Percentiles rank a stretch among this genome's conserved stretches.
These are phyloP conservation scores for Ciona savignyi DNA, from an alignment of 23 tunicate genomes.

Conservation along the genomic window DNA sequence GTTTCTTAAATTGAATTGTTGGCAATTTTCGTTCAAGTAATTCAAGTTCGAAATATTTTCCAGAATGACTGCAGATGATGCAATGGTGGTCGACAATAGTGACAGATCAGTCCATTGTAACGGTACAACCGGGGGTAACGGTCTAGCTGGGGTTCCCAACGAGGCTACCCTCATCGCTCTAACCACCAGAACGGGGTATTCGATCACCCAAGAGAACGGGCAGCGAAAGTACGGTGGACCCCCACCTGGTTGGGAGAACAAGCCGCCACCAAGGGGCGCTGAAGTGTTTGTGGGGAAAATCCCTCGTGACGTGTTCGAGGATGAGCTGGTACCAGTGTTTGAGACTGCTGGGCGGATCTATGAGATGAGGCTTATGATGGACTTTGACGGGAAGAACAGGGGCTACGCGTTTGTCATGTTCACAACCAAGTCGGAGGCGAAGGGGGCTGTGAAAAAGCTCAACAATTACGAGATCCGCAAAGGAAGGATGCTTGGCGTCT, in stretches of 20 bases:
- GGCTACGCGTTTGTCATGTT: conserved; percentile 96
- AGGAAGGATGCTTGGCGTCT: conserved; percentile 95
- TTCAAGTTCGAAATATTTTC: not conserved
- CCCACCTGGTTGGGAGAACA: conserved; percentile 86
- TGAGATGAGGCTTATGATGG: conserved; percentile 99
- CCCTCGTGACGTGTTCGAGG: conserved; percentile 90
- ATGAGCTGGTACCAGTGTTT: conserved; percentile 82
- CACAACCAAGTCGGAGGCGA: conserved; percentile 74
- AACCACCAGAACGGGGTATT: conserved; percentile 84
- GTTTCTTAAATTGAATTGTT: no score
- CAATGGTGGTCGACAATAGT: conserved; percentile 22
- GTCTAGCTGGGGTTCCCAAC: conserved; percentile 37
- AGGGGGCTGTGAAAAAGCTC: conserved; percentile 70
- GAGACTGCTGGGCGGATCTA: conserved; percentile 83
- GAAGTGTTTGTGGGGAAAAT: conserved; percentile 93
- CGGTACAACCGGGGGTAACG: conserved; percentile 4
- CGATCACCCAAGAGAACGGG: conserved; percentile 96
- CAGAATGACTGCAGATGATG: conserved; percentile 78
- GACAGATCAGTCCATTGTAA: conserved; percentile 1
- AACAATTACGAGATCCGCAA: conserved; percentile 97
- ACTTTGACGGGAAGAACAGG: conserved; percentile 97
- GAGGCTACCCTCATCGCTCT: conserved; percentile 55
- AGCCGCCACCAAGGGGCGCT: conserved; percentile 87
- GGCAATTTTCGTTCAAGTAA: no score
- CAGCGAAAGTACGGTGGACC: conserved; percentile 99